phyloP scores from a whole-genome alignment of 2,888 invertebrate genomes.

The Furcula furcula region DNA sequence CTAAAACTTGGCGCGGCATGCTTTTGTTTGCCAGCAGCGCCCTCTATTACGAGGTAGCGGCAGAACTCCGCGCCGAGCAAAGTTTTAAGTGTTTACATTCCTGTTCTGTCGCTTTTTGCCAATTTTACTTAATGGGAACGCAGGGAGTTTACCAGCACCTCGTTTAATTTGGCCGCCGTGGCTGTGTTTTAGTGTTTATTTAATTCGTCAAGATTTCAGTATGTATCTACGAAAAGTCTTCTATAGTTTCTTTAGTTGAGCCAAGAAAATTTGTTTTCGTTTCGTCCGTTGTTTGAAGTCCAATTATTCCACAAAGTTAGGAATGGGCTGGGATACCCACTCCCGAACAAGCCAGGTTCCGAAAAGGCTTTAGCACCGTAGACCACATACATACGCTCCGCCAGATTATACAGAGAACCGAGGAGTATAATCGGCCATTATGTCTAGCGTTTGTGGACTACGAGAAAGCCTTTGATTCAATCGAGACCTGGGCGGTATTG shows the following conservation, averaged over 20 bases:
- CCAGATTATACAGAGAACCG: too few species aligned
- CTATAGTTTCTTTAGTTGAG: slow-evolving; percentile 30
- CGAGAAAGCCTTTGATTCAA: too few species aligned
- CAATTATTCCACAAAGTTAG: slow-evolving; percentile 9
- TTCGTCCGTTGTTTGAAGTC: slow-evolving; percentile 12
- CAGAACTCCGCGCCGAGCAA: slow-evolving; percentile 58
- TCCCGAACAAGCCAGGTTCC: too few species aligned
- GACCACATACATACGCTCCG: too few species aligned
- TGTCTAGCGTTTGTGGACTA: too few species aligned
- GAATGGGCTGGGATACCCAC: background rate
- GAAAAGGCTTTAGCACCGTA: too few species aligned
- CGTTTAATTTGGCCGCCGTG: slow-evolving; percentile 62
- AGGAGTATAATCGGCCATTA: too few species aligned
- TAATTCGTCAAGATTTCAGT: slow-evolving; percentile 51
- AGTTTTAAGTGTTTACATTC: slow-evolving; percentile 80
- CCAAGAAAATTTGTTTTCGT: slow-evolving; percentile 29
- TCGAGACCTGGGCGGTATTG: too few species aligned
- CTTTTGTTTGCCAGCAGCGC: slow-evolving; percentile 72
- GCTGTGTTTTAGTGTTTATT: slow-evolving; percentile 62
- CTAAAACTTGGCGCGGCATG: slow-evolving; percentile 61
- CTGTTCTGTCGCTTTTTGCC: slow-evolving; percentile 77
- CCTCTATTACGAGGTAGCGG: slow-evolving; percentile 60
- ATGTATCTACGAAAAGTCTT: slow-evolving; percentile 20
- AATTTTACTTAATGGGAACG: slow-evolving; percentile 72
- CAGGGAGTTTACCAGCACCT: slow-evolving; percentile 61